phyloP scores from a whole-genome alignment of 1,140 invertebrate genomes.

The Eueides isabella region DNA sequence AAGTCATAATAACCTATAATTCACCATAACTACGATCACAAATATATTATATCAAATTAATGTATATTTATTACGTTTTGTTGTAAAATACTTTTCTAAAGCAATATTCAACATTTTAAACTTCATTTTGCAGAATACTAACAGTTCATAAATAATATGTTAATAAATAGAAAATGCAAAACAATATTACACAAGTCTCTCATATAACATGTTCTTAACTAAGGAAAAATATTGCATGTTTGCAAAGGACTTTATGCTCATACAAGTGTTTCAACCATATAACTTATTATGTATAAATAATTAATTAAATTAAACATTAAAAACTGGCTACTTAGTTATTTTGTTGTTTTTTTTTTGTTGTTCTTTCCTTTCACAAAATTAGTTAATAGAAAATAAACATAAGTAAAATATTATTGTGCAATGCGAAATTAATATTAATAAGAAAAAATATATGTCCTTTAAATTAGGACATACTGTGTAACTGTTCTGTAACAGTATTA shows the following conservation, averaged over 20 bases:
- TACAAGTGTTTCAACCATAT: not conserved
- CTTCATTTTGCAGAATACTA: too few species aligned
- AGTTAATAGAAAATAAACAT: not conserved
- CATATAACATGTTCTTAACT: not conserved
- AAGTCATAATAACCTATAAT: too few species aligned
- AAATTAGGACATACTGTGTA: not conserved
- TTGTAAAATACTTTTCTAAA: too few species aligned
- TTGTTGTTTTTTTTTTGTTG: not conserved
- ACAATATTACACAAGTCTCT: not conserved
- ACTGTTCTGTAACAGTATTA: slow-evolving; percentile 5
- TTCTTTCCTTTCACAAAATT: not conserved
- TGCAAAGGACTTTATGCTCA: not conserved
- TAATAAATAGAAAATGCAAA: not conserved
- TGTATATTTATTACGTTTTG: too few species aligned
- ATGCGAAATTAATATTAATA: not conserved
- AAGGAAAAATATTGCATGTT: not conserved
- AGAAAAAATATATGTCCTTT: too few species aligned
- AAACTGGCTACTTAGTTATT: not conserved
- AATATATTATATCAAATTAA: too few species aligned
- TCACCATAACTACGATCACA: too few species aligned
- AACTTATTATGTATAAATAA: not conserved
- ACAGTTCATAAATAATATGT: too few species aligned
- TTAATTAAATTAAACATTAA: not conserved
- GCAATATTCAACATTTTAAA: too few species aligned
- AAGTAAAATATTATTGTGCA: not conserved